Percentiles rank a stretch among this genome's conserved stretches.
phyloP scores from a whole-genome alignment of 2,113 vertebrate genomes.

The Donacobius atricapilla region DNA sequence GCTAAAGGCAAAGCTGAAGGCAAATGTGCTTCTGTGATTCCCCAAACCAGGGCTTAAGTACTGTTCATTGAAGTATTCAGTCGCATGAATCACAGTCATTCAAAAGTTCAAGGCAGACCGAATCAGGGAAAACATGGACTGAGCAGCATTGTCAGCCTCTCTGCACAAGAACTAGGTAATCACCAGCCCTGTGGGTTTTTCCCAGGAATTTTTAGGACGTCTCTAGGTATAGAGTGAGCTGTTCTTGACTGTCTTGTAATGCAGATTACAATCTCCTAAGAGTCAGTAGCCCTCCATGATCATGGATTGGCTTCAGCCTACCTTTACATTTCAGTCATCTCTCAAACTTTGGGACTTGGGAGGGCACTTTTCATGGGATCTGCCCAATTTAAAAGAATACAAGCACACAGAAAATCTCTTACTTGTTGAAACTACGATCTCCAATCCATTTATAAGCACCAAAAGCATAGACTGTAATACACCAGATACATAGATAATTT shows the following conservation, averaged over 20 bases:
- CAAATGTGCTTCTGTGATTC: not conserved
- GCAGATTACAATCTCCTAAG: not conserved
- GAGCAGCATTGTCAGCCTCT: not conserved
- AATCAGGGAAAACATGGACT: not conserved
- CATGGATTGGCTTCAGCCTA: not conserved
- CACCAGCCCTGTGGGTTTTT: not conserved
- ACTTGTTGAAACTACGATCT: not conserved
- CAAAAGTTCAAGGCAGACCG: not conserved
- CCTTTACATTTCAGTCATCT: not conserved
- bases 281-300: not conserved
- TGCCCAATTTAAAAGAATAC: not conserved
- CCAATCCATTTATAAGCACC: not conserved
- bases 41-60: not conserved
- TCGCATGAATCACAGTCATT: not conserved
- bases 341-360: not conserved
- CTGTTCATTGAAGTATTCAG: not conserved
- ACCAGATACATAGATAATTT: not conserved
- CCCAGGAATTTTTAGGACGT: not conserved
- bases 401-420: not conserved
- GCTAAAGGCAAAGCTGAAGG: not conserved
- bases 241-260: not conserved
- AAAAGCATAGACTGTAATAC: not conserved
- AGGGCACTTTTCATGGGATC: not conserved
- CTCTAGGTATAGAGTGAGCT: rapidly evolving
- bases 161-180: not conserved